phyloP scores from a whole-genome alignment of 1,140 invertebrate species.

The Tetragnatha versicolor region DNA sequence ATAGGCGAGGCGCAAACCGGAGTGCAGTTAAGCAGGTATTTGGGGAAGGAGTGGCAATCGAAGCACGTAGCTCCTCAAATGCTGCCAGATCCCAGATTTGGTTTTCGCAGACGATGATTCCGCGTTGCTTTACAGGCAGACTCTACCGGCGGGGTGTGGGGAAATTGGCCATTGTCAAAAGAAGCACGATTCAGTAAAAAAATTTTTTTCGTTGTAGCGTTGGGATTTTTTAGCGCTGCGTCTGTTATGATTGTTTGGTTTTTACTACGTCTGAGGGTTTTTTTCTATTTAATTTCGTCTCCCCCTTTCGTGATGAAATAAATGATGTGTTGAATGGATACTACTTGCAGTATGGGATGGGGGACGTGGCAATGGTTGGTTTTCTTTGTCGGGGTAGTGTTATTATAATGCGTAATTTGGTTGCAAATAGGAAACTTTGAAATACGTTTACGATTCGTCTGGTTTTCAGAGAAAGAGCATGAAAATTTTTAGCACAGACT shows the following conservation, averaged over 20 bases:
- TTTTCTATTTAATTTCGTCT: conserved; percentile 14
- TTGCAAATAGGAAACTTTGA: too few relatives aligned
- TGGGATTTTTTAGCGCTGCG: too few relatives aligned
- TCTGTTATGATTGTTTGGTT: too few relatives aligned
- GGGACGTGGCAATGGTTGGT: too few relatives aligned
- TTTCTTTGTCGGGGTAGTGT: too few relatives aligned
- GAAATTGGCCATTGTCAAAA: conserved; percentile 46
- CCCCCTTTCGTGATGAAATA: not conserved
- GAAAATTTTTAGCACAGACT: too few relatives aligned
- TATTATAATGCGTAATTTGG: too few relatives aligned
- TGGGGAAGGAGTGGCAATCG: conserved; percentile 14
- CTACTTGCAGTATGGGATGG: too few relatives aligned
- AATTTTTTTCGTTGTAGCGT: conserved; percentile 21
- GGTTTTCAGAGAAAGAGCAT: too few relatives aligned
- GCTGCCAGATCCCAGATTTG: conserved; percentile 37
- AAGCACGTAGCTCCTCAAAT: conserved; percentile 28
- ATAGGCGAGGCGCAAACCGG: not conserved
- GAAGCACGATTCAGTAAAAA: conserved; percentile 24
- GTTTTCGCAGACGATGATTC: conserved; percentile 39
- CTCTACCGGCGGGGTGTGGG: not conserved
- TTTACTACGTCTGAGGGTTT: too few relatives aligned
- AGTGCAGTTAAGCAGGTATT: conserved; percentile 30
- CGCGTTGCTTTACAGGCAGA: not conserved
- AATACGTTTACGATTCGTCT: too few relatives aligned
- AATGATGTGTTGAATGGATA: not conserved